These are phyloP conservation scores for Morone chrysops DNA, from an alignment of 2,113 vertebrate genomes.

Conservation along the genomic window DNA sequence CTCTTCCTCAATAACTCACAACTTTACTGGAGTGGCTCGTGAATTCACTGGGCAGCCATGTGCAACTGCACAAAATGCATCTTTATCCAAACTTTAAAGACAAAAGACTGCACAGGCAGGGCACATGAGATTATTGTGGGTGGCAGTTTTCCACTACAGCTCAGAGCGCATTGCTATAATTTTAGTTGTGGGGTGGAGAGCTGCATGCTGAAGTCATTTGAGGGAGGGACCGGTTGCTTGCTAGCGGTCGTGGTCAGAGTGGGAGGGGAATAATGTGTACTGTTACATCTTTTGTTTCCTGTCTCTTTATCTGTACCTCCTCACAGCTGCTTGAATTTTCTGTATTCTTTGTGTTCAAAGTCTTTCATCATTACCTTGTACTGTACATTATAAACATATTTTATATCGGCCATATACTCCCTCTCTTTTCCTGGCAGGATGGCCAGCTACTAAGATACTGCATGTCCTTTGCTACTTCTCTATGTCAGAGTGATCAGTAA, in stretches of 20 bases:
- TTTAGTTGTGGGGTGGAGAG: constrained; percentile 85
- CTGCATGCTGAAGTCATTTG: constrained; percentile 88
- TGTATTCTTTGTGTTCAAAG: constrained; percentile 1
- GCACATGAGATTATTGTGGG: constrained; percentile 81
- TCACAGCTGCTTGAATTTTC: constrained; percentile 19
- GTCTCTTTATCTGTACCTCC: constrained; percentile 65
- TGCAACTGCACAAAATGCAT: constrained; percentile 83
- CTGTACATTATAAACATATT: constrained; percentile 37
- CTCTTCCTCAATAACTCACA: constrained; percentile 54
- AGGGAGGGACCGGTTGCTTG: constrained; percentile 83
- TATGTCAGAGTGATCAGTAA: constrained; percentile 99
- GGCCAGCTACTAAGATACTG: constrained; percentile 89
- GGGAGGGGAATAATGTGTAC: constrained; percentile 84
- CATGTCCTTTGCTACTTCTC: constrained; percentile 93
- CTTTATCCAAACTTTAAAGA: constrained; percentile 83
- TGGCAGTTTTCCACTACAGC: constrained; percentile 87
- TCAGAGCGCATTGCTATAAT: constrained; percentile 80
- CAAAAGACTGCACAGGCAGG: constrained; percentile 76
- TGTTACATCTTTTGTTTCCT: constrained; percentile 86
- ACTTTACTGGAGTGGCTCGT: constrained; percentile 58
- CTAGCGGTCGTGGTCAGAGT: constrained; percentile 84
- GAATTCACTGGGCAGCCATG: constrained; percentile 80
- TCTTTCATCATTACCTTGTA: constrained; percentile 24
- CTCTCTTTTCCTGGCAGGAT: constrained; percentile 76
- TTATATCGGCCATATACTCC: constrained; percentile 47